Evolutionary conservation across 2,888 invertebrate genomes (phyloP).

Genomic region (Plusia festucae): DNA sequence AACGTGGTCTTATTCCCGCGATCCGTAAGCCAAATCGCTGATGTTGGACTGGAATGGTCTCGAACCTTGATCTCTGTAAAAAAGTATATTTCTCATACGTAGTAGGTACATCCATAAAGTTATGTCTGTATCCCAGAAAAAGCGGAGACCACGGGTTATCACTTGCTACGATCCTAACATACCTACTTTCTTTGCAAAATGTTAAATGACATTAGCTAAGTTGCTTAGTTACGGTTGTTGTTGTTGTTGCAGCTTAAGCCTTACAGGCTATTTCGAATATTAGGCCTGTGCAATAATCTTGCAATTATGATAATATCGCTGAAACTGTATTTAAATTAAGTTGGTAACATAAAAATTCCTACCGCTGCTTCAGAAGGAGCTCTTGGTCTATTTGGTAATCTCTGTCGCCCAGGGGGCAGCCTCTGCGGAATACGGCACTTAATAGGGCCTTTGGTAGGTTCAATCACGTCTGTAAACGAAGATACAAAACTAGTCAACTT

Average conservation of each 20-base stretch:
- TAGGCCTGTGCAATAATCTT: no score
- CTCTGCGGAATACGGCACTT: conserved; percentile 78
- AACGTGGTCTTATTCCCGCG: conserved; percentile 38
- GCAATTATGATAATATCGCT: no score
- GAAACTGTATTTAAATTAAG: no score
- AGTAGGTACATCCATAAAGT: neutral
- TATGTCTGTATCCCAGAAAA: neutral
- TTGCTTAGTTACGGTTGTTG: no score
- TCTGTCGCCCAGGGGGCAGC: conserved; percentile 58
- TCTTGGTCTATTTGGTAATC: conserved; percentile 54
- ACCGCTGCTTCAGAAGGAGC: conserved; percentile 46
- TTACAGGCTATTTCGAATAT: no score
- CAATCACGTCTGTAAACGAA: conserved; percentile 57
- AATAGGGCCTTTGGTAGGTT: conserved; percentile 45
- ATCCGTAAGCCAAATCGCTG: conserved; percentile 48
- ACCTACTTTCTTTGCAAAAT: neutral
- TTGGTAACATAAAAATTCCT: neutral
- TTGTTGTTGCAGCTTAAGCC: no score
- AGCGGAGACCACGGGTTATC: neutral
- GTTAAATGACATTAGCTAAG: no score
- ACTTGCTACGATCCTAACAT: neutral
- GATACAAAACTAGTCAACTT: neutral
- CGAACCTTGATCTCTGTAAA: conserved; percentile 50
- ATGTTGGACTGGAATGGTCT: conserved; percentile 42
- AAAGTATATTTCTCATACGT: conserved; percentile 4